Percentiles rank a stretch among this genome's conserved stretches.
phyloP scores from a whole-genome alignment of 2,888 invertebrate species.

The Charanyca ferruginea region DNA sequence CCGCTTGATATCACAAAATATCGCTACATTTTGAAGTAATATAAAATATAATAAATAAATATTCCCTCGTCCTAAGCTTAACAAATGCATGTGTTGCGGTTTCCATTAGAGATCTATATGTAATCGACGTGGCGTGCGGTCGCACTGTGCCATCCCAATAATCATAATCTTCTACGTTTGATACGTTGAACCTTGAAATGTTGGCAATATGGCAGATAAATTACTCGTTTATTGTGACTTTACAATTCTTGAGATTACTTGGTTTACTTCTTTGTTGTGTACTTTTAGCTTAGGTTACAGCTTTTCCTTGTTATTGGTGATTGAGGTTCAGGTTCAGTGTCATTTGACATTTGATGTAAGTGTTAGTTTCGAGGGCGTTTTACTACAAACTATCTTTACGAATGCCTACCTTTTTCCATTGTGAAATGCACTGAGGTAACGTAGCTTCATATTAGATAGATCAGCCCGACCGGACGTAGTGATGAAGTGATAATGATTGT shows the following conservation, averaged over 20 bases:
- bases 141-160: conserved; percentile 83
- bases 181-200: conserved; percentile 80
- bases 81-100: conserved; percentile 76
- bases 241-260: conserved; percentile 42
- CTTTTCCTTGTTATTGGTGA: conserved; percentile 44
- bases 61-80: conserved; percentile 41
- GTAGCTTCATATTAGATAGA: too few relatives aligned
- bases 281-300: not conserved
- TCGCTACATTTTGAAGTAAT: too few relatives aligned
- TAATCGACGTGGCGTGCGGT: conserved; percentile 88
- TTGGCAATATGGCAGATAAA: conserved; percentile 68
- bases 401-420: too few relatives aligned
- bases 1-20: too few relatives aligned
- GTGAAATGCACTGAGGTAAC: too few relatives aligned
- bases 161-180: conserved; percentile 80
- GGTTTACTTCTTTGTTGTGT: conserved; percentile 28
- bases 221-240: conserved; percentile 54
- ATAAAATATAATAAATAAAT: conserved; percentile 2
- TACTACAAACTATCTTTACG: too few relatives aligned
- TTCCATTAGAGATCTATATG: conserved; percentile 79
- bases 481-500: too few relatives aligned
- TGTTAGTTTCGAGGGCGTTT: too few relatives aligned
- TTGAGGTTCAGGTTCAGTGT: conserved; percentile 31
- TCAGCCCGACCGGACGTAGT: too few relatives aligned
- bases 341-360: too few relatives aligned